Percentiles rank a stretch among this genome's conserved stretches.
Evolutionary conservation across 2,797 vertebrate genomes (phyloP).

Genomic region (Delichon dasypus): DNA sequence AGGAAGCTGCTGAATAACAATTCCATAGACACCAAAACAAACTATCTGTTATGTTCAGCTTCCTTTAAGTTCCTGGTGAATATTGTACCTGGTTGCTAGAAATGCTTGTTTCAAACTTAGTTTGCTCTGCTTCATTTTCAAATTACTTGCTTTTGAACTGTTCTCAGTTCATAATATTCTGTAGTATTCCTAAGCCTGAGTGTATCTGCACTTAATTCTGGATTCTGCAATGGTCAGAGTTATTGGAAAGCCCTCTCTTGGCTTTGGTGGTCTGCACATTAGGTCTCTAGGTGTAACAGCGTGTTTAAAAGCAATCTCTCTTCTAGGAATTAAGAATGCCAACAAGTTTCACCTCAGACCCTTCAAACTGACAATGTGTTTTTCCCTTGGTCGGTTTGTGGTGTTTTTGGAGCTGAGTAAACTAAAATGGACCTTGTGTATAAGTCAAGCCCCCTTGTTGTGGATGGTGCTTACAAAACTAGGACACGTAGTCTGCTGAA

Average conservation of each 20-base stretch:
- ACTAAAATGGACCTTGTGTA: constrained; percentile 9
- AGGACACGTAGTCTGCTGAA: neutral
- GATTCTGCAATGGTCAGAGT: neutral
- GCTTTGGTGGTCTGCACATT: neutral
- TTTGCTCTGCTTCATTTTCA: neutral
- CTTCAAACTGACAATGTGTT: neutral
- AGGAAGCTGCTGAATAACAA: neutral
- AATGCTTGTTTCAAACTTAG: neutral
- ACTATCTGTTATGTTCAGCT: neutral
- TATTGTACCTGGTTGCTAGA: neutral
- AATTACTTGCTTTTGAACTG: neutral
- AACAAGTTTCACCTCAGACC: neutral
- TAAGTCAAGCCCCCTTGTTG: constrained; percentile 1
- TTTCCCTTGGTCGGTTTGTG: neutral
- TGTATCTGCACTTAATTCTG: neutral
- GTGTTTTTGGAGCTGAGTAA: constrained; percentile 12
- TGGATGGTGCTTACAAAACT: neutral
- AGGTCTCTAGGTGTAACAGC: neutral
- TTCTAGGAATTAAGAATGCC: neutral
- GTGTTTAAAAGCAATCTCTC: neutral
- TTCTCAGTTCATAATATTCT: neutral
- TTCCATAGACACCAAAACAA: neutral
- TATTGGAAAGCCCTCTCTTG: neutral
- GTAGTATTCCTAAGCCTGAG: neutral
- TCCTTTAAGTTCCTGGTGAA: neutral